These are phyloP conservation scores for Poeciliopsis presidionis DNA, from an alignment of 2,797 vertebrate genomes.

Conservation along the genomic window DNA sequence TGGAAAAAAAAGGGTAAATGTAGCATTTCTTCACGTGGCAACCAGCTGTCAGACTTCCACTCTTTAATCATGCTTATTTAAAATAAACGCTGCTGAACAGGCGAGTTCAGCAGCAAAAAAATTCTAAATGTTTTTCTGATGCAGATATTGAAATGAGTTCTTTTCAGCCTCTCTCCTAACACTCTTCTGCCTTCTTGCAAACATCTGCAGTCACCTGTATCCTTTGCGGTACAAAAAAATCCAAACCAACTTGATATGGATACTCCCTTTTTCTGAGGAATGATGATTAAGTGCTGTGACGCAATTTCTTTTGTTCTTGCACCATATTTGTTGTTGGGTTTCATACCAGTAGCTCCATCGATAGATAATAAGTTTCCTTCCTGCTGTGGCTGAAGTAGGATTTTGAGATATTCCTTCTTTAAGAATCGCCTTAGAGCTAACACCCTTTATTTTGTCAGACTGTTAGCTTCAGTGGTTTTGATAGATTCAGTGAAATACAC, in stretches of 20 bases:
- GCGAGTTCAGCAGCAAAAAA: background rate
- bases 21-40: background rate
- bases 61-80: background rate
- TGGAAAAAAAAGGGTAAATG: background rate
- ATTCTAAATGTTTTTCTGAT: background rate
- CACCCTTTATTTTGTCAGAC: background rate
- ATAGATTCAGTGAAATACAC: background rate
- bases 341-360: background rate
- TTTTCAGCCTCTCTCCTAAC: background rate
- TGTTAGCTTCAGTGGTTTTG: background rate
- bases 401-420: background rate
- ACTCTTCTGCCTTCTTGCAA: background rate
- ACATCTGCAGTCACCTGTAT: background rate
- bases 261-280: background rate
- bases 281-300: background rate
- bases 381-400: background rate
- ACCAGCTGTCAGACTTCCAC: background rate
- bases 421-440: background rate
- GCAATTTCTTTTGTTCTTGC: background rate
- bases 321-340: background rate
- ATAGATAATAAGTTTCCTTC: background rate
- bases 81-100: background rate
- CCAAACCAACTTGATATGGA: background rate
- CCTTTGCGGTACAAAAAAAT: background rate
- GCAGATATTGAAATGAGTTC: background rate